phyloP scores from a whole-genome alignment of 2,797 vertebrate species.

The Acanthurus leucopareius region DNA sequence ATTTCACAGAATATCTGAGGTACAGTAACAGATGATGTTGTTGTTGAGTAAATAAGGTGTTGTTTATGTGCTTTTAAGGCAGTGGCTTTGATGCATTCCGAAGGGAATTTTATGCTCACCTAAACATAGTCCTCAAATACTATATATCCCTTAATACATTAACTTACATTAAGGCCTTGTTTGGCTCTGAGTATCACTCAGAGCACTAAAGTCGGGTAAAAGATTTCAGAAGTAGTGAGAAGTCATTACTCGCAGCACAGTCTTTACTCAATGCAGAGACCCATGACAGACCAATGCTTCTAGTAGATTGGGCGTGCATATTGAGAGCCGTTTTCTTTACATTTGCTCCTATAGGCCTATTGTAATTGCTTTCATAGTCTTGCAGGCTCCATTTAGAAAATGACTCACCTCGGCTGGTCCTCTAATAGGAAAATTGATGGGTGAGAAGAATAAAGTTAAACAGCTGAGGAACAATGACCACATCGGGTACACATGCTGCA shows the following conservation, averaged over 20 bases:
- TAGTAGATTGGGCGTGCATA: slow-evolving; percentile 65
- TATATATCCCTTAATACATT: slow-evolving; percentile 40
- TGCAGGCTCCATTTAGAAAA: slow-evolving; percentile 71
- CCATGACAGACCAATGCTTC: slow-evolving; percentile 51
- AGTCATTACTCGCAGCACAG: slow-evolving; percentile 55
- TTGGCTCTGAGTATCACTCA: slow-evolving; percentile 51
- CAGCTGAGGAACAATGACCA: slow-evolving; percentile 62
- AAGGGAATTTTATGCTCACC: slow-evolving; percentile 5
- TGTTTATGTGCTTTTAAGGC: background rate
- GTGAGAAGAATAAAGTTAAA: slow-evolving; percentile 58
- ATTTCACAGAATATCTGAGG: background rate
- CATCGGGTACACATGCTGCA: slow-evolving; percentile 42
- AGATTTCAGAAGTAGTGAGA: slow-evolving; percentile 57
- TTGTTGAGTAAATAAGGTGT: no score
- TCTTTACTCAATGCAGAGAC: slow-evolving; percentile 51
- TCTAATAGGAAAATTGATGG: slow-evolving; percentile 71
- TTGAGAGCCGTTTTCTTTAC: slow-evolving; percentile 47
- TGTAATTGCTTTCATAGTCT: slow-evolving; percentile 68
- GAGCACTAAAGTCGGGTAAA: slow-evolving; percentile 27
- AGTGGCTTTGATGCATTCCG: slow-evolving; percentile 16
- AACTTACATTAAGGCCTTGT: slow-evolving; percentile 21
- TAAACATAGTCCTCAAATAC: slow-evolving; percentile 16
- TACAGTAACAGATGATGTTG: no score
- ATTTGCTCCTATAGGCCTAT: slow-evolving; percentile 49
- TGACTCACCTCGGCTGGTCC: slow-evolving; percentile 57